Evolutionary conservation across 2,113 vertebrate genomes (phyloP), one percentile per base, ranked within the genome.

Genomic region (Strigops habroptila): DNA sequence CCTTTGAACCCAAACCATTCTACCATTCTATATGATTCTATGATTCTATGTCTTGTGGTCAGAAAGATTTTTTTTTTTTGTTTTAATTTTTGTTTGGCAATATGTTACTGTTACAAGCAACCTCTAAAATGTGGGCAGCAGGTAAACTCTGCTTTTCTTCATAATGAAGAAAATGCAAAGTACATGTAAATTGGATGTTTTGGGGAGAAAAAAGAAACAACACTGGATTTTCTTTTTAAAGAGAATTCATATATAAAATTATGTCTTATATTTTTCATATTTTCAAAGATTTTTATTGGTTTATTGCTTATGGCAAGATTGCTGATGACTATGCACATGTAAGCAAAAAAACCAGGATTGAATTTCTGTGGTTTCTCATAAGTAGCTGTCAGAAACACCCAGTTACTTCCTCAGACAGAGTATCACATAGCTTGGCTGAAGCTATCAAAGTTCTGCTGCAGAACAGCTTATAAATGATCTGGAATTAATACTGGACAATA

Each of bases 61-160:
- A 87, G n/a, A 71, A 21, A 75, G 5, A 75, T 64, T 37, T 43
- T 27, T 53, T 67, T 3, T 5, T 25, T 69, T 67, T 3, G 4
- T 25, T 69, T 11, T 5, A 1, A 8, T 80, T 65, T 94, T 81
- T 33, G 6, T 77, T 73, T 69, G 15, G 6, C 3, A 39, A 16
- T 74, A 57, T 18, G 15, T 78, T 74, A 7, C 5, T 73, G 8
- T 23, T 83, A 15, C 8, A 10, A 9, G 28, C 41, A 80, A 62
- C 5, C 7, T 41, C 14, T 49, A 41, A 85, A 67, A 53, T 0
- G 0, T 53, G 4, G 8, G 28, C 1, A 9, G 1, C 4, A 41
- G 7, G 9, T 8, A 25, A 88, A 60, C 2, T 55, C 17, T 73
- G 3, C 3, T 8, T 22, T 76, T 73, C 49, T 57, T 52, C 11